Base-by-base conservation (phyloP, 2,113 vertebrate species). In the Antechinus stuartii region DNA sequence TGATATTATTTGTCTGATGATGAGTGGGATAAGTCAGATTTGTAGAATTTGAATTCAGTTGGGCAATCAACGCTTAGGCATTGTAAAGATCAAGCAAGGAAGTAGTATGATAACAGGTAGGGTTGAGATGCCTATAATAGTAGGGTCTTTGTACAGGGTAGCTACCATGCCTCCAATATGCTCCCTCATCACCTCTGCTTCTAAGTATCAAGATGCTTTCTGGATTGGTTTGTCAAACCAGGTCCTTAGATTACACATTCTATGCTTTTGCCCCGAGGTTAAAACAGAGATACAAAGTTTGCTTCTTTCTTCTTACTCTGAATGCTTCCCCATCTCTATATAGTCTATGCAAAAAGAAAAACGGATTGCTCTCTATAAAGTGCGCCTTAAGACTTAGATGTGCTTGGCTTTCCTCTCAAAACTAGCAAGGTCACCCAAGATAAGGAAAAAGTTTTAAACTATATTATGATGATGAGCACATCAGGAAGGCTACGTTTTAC, bases 341-440 rank as follows among this genome's bases (percentile, higher is more conserved):
- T 22, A 76, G 35, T 76, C 35, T 19, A 35, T 19, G 5, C 35
- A n/a, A n/a, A n/a, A 76, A 76, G 35, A 76, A n/a, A 76, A 22
- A 35, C 68, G n/a, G 35, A 76, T 2, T 76, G 68, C 12, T 76
- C 68, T 76, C 68, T 76, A 4, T 76, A 76, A n/a, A n/a, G 16
- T n/a, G 35, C 5, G n/a, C 68, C 61, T n/a, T n/a, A 76, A 76
- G 68, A 76, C 50, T 8, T 91, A 95, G 92, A 30, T 47, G 11
- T 96, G 91, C 46, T 52, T 42, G 52, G 9, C 92, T 26, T 89
- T 91, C 91, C 93, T 35, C 68, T 76, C 49, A 90, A 96, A 95
- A 93, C 90, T 93, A 96, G 30, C 56, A 90, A 91, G 93, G 46
- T 61, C 27, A 92, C 90, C 90, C 42, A 93, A 95, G 89, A 54